These are phyloP conservation scores for Carapus acus DNA, from an alignment of 2,797 vertebrate genomes.

Conservation along the genomic window DNA sequence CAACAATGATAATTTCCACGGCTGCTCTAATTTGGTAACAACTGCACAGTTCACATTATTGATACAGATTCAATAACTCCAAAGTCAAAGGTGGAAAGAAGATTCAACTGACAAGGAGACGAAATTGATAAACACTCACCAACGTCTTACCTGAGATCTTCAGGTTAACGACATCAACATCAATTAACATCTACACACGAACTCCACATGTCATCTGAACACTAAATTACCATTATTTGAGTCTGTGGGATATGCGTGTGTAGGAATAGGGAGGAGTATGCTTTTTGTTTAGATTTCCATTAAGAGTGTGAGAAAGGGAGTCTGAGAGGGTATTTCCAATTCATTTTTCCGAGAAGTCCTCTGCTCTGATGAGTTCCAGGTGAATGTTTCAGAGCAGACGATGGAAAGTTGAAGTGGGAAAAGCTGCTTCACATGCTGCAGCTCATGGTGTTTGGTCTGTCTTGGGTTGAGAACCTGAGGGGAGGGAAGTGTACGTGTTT, in stretches of 20 bases:
- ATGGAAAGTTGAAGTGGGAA: slow-evolving; percentile 67
- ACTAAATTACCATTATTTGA: slow-evolving; percentile 47
- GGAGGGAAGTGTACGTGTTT: slow-evolving; percentile 43
- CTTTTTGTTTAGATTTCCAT: slow-evolving; percentile 58
- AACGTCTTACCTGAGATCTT: slow-evolving; percentile 33
- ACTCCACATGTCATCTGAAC: slow-evolving; percentile 44
- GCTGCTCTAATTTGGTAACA: slow-evolving; percentile 17
- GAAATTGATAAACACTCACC: too few relatives aligned
- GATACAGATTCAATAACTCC: too few relatives aligned
- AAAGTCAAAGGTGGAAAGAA: too few relatives aligned
- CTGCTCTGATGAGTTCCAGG: slow-evolving; percentile 71
- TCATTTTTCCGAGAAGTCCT: slow-evolving; percentile 69
- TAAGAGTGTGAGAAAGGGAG: slow-evolving; percentile 64
- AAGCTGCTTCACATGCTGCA: slow-evolving; percentile 52
- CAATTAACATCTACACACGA: slow-evolving; percentile 35
- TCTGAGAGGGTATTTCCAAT: slow-evolving; percentile 67
- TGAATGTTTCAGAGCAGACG: slow-evolving; percentile 51
- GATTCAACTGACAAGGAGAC: too few relatives aligned
- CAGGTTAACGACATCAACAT: too few relatives aligned
- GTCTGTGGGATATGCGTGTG: slow-evolving; percentile 22
- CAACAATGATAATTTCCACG: slow-evolving; percentile 18
- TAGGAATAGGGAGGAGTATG: slow-evolving; percentile 25
- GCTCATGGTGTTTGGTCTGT: slow-evolving; percentile 44
- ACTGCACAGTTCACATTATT: too few relatives aligned
- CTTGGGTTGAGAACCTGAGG: slow-evolving; percentile 21